Base-by-base conservation (phyloP, 2,888 invertebrate genomes). In the Muschampia plurimacula region DNA sequence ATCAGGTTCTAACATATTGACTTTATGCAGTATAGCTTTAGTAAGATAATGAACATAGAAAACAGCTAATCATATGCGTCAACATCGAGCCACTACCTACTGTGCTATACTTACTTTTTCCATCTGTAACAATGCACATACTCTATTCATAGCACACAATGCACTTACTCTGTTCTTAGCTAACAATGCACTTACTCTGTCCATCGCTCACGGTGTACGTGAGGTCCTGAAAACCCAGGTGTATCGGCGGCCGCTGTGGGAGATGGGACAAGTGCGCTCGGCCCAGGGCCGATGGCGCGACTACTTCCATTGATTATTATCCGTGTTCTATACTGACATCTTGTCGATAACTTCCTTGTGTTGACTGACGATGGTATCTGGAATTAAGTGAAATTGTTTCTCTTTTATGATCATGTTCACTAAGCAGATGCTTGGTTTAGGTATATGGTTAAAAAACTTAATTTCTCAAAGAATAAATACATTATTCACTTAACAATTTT, bases 161-260 rank as follows among this genome's bases (percentile, higher is more conserved):
- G n/a, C n/a, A n/a, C n/a, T n/a, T n/a, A n/a, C n/a, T n/a, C n/a
- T n/a, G n/a, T n/a, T n/a, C n/a, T n/a, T n/a, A n/a, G n/a, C n/a
- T n/a, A n/a, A n/a, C n/a, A n/a, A n/a, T n/a, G n/a, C n/a, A n/a
- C n/a, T n/a, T n/a, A n/a, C n/a, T n/a, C n/a, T n/a, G n/a, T 49
- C 96, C 96, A 83, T 96, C 96, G 2, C 97, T 96, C 44, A 98
- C 97, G 0, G 96, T 96, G 86, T 97, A 98, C 0, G 96, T 96
- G 60, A 99, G 92, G 85, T 98, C 97, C 78, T 96, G 96, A 89
- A 98, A 99, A 84, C 97, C 97, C 74, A 99, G 96, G 88, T 98
- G 96, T 69, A 98, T 96, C 0, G 97, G 96, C 2, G 96, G 96
- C 84, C 96, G 95, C 84, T 95, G 95, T 0, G 96, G 95, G 62